Percentiles rank a stretch among this genome's conserved stretches.
These are phyloP conservation scores for Perognathus longimembris DNA, from an alignment of 2,113 vertebrate genomes.

Conservation along the genomic window DNA sequence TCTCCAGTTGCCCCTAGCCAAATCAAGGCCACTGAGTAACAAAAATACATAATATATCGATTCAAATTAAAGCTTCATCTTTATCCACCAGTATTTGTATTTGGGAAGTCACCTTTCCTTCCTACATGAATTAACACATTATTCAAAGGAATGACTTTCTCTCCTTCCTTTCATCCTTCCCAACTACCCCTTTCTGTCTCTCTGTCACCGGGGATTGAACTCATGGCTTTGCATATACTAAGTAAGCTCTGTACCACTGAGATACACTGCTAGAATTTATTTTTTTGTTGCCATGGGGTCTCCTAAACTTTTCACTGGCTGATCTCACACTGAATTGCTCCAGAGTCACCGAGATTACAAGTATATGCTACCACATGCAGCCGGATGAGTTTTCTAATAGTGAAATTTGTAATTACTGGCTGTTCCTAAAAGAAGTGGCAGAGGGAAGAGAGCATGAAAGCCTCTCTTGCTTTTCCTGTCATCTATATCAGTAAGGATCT, in stretches of 20 bases:
- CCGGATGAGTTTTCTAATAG: not conserved
- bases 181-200: no score
- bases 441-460: fast-evolving
- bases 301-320: no score
- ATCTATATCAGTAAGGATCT: not conserved
- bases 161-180: no score
- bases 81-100: not conserved
- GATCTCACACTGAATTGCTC: no score
- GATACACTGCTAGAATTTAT: no score
- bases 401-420: not conserved
- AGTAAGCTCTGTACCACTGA: no score
- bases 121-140: not conserved
- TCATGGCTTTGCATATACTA: no score
- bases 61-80: not conserved
- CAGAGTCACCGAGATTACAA: no score
- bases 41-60: not conserved
- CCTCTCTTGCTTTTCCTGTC: not conserved
- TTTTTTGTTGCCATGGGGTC: no score
- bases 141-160: not conserved
- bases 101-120: not conserved
- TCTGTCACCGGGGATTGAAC: no score
- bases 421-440: fast-evolving
- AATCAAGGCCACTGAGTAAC: not conserved
- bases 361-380: no score
- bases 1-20: no score